phyloP scores from a whole-genome alignment of 2,888 invertebrate genomes.

The Chalcosyrphus nemorum region DNA sequence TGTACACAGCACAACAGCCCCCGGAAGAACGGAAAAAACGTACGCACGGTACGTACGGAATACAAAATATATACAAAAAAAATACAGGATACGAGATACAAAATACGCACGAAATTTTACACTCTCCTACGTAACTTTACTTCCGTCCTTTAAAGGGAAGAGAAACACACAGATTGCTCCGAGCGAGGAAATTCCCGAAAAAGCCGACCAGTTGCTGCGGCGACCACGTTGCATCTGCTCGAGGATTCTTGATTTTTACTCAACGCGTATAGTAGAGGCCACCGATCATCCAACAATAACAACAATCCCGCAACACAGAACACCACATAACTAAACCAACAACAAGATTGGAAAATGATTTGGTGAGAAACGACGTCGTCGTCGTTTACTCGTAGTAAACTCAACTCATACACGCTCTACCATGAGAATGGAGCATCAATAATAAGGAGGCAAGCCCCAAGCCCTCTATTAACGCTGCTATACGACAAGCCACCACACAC shows the following conservation, averaged over 20 bases:
- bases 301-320: constrained; percentile 36
- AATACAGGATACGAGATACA: constrained; percentile 19
- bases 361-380: constrained; percentile 55
- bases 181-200: constrained; percentile 71
- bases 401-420: constrained; percentile 60
- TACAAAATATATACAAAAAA: no score
- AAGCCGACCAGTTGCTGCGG: constrained; percentile 77
- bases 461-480: no score
- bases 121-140: constrained; percentile 18
- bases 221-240: constrained; percentile 78
- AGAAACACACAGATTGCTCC: constrained; percentile 51
- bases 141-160: no score
- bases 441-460: constrained; percentile 55
- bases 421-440: constrained; percentile 60
- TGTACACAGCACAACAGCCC: background rate
- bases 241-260: constrained; percentile 78
- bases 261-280: constrained; percentile 65
- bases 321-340: constrained; percentile 51
- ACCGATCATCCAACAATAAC: constrained; percentile 61
- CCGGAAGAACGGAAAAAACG: background rate
- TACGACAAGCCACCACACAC: constrained; percentile 37
- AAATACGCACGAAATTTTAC: constrained; percentile 37
- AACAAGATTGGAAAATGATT: constrained; percentile 73
- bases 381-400: constrained; percentile 47
- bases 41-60: constrained; percentile 39